Conservation (phyloP, 2,113 vertebrate species). For the Chloropsis hardwickii region DNA sequence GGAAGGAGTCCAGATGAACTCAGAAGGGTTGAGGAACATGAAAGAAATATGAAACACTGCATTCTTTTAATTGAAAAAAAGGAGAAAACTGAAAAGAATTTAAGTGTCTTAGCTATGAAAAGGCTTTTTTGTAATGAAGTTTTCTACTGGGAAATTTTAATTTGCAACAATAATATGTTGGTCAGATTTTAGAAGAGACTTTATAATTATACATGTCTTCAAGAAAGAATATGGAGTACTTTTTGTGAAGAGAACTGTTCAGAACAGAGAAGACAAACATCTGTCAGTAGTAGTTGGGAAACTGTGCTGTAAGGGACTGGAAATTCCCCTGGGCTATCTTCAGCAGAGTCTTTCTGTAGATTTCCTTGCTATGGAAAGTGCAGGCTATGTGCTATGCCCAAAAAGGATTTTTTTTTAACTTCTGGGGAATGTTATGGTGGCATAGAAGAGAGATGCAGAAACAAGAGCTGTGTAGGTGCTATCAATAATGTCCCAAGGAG, state of each 20-base stretch:
- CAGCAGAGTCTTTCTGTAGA: not conserved
- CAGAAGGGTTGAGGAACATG: not conserved
- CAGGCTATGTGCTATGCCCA: not conserved
- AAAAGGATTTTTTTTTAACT: not conserved
- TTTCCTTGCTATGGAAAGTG: not conserved
- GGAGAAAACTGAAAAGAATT: not conserved
- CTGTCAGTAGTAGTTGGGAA: not conserved
- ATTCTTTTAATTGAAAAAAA: not conserved
- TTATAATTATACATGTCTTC: not conserved
- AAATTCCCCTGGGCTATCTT: not conserved
- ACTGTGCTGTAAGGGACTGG: not conserved
- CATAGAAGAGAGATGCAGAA: not conserved
- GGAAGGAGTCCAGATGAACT: not conserved
- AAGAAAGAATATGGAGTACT: not conserved
- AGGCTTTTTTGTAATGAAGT: not conserved
- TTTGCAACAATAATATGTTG: not conserved
- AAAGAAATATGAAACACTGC: not conserved
- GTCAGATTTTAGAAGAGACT: not conserved
- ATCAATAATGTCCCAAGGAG: fast-evolving
- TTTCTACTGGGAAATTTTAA: not conserved
- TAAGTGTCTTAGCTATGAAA: not conserved
- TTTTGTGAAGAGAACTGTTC: not conserved
- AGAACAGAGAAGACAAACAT: not conserved
- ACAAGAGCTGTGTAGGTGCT: not conserved
- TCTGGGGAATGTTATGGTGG: not conserved